Evolutionary conservation across 2,888 invertebrate species (phyloP), one percentile per base, ranked within the genome.

Genomic region (Aphidoletes aphidimyza): DNA sequence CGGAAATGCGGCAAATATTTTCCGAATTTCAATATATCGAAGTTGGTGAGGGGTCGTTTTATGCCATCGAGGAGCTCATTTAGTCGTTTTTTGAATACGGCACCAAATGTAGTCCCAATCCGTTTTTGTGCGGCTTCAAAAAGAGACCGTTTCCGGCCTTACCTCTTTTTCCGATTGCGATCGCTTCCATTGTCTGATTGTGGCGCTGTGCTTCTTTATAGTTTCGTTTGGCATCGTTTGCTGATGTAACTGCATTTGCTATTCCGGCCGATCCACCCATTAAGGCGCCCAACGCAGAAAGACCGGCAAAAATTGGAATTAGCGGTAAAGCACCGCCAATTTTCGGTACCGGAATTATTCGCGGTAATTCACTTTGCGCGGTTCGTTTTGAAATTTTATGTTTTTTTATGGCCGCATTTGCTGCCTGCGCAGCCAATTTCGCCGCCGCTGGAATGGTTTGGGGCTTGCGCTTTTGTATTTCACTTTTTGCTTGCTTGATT

Each of bases 181-280:
- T 88, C 83, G 87, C 86, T 87, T 89, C 89, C 88, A 89, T 89
- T n/a, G 86, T 86, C 86, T 87, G 85, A 86, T 89, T 89, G 85
- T 89, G 89, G 6, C 88, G 86, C 84, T 87, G 84, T 34, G 85
- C 86, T 86, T 89, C 89, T 30, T 86, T 85, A 54, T 88, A 86
- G 85, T 87, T 85, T 86, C 88, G 86, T 87, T 87, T 86, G 11
- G 88, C 88, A 84, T 84, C 85, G 85, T 87, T 88, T 3, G 88
- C 87, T 84, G 88, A 86, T 85, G 88, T 88, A 19, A 88, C 87
- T 30, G 88, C 87, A 85, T 88, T 89, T 6, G 87, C 87, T 49
- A 89, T 87, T 84, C 88, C 88, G n/a, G 88, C 87, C 39, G 88
- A 88, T 42, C 89, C 89, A 45, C 89, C 89, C n/a, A 87, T 87